Percentiles rank a stretch among this genome's conserved stretches.
Conservation (phyloP, 2,113 vertebrate genomes). For the Nycticebus coucang region DNA sequence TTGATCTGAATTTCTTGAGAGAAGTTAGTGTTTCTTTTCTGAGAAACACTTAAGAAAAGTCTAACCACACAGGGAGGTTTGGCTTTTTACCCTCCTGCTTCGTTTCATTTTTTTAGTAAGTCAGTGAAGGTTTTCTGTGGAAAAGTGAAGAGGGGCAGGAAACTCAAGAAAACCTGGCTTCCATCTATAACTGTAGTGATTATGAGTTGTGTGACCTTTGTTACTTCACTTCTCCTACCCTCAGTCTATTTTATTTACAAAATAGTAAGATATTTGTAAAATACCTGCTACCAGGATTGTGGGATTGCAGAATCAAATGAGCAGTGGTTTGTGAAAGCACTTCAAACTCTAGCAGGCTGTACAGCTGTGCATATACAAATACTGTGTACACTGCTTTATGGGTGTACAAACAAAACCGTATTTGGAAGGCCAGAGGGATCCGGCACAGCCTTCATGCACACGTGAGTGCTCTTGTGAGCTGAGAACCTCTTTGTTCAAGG, state of each 20-base stretch:
- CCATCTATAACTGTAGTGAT: neutral
- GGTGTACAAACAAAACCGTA: no score
- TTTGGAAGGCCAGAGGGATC: accelerated
- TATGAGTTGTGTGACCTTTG: neutral
- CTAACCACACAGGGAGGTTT: neutral
- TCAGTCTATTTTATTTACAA: neutral
- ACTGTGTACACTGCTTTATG: neutral
- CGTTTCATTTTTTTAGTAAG: neutral
- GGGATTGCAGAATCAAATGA: neutral
- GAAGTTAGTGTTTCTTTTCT: no score
- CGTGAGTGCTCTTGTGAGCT: neutral
- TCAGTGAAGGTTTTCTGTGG: neutral
- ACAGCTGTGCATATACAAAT: neutral
- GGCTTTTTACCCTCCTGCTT: neutral
- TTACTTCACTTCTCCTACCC: neutral
- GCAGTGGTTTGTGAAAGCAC: neutral
- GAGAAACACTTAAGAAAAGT: neutral
- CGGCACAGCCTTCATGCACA: accelerated
- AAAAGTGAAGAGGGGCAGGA: neutral
- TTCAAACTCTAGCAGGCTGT: neutral
- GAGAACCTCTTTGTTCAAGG: no score
- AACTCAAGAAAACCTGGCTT: neutral
- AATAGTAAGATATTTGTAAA: neutral
- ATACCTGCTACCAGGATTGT: neutral
- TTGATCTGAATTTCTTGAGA: neutral